phyloP scores from a whole-genome alignment of 2,888 invertebrate genomes.

The Adelognathus sp. region DNA sequence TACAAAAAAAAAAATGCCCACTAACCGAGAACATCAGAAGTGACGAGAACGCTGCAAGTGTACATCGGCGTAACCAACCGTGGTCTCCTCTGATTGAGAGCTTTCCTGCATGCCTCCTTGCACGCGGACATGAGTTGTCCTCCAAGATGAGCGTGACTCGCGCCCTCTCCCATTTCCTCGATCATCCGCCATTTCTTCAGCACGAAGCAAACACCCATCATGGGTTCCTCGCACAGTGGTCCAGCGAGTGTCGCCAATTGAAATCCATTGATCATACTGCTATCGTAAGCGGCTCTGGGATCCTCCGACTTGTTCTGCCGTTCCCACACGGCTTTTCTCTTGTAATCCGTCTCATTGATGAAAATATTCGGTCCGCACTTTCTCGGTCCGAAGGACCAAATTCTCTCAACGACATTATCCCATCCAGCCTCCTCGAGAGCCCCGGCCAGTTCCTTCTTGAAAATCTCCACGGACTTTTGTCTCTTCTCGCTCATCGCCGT shows the following conservation, averaged over 20 bases:
- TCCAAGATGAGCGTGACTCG: slow-evolving; percentile 81
- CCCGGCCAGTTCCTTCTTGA: slow-evolving; percentile 83
- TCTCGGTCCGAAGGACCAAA: slow-evolving; percentile 97
- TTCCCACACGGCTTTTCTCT: slow-evolving; percentile 83
- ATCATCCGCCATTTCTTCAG: slow-evolving; percentile 89
- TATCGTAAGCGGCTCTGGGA: slow-evolving; percentile 82
- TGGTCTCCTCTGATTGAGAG: slow-evolving; percentile 94
- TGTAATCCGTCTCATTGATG: slow-evolving; percentile 90
- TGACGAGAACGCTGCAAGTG: slow-evolving; percentile 90
- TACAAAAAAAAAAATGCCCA: slow-evolving; percentile 62
- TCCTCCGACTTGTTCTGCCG: slow-evolving; percentile 68
- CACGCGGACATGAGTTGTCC: slow-evolving; percentile 96
- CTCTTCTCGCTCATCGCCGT: slow-evolving; percentile 69
- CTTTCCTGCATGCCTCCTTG: slow-evolving; percentile 93
- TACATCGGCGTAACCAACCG: slow-evolving; percentile 98
- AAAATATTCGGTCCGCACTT: slow-evolving; percentile 95
- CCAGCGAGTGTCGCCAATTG: slow-evolving; percentile 94
- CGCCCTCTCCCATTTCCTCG: slow-evolving; percentile 71
- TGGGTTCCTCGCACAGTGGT: slow-evolving; percentile 97
- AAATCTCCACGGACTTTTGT: slow-evolving; percentile 76
- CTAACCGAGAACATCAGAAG: slow-evolving; percentile 94
- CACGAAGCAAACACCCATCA: slow-evolving; percentile 96
- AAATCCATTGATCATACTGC: slow-evolving; percentile 92
- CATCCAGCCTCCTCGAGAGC: slow-evolving; percentile 84
- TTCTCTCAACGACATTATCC: slow-evolving; percentile 84